These are phyloP conservation scores for Danio kyathit DNA, from an alignment of 2,797 vertebrate species.

Conservation along the genomic window DNA sequence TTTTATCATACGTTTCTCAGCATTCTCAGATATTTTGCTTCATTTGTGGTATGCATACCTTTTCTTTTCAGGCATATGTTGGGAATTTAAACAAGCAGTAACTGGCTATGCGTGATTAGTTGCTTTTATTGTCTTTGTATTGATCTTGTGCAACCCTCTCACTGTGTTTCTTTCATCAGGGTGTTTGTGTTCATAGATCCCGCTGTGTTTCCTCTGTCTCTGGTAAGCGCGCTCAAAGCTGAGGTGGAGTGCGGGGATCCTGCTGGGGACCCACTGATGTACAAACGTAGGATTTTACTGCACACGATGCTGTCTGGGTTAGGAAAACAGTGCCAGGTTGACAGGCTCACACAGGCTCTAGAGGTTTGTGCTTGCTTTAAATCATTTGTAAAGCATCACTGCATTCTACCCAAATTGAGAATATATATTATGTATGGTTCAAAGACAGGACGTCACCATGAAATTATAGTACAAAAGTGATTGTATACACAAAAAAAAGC, in stretches of 20 bases:
- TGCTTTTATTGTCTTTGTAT: not conserved
- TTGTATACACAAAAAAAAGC: too few species aligned
- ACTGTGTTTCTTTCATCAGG: conserved; percentile 69
- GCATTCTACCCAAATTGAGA: not conserved
- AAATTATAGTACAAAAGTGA: too few species aligned
- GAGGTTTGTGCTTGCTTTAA: conserved; percentile 72
- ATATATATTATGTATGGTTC: too few species aligned
- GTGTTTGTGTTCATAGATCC: conserved; percentile 90
- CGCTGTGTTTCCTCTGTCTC: conserved; percentile 80
- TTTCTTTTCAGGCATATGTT: not conserved
- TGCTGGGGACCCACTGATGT: conserved; percentile 65
- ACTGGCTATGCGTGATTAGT: not conserved
- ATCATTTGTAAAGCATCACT: not conserved
- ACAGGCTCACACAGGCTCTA: conserved; percentile 70
- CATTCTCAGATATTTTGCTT: not conserved
- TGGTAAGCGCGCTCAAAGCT: conserved; percentile 76
- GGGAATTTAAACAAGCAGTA: too few species aligned
- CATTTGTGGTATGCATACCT: conserved; percentile 41
- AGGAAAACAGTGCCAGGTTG: conserved; percentile 69
- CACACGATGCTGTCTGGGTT: conserved; percentile 79
- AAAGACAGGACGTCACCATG: too few species aligned
- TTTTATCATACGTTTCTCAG: not conserved
- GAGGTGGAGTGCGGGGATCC: conserved; percentile 73
- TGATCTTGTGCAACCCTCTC: not conserved
- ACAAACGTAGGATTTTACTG: conserved; percentile 71